Evolutionary conservation across 2,888 invertebrate species (phyloP).

Genomic region (Amorpha juglandis): DNA sequence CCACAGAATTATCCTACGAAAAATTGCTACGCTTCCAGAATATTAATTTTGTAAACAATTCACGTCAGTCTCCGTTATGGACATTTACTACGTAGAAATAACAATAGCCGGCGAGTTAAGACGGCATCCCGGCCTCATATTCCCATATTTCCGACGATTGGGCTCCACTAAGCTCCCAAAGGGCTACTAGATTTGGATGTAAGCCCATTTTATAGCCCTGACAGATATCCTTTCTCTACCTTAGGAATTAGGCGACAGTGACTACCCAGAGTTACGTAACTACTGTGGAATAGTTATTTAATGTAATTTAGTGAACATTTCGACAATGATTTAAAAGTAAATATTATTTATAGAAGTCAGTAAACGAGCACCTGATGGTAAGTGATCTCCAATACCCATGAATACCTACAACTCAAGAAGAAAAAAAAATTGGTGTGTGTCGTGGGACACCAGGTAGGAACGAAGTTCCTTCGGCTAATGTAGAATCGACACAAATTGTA

Average conservation of each 20-base stretch:
- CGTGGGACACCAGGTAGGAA: no score
- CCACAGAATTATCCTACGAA: background rate
- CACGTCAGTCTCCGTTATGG: slow-evolving; percentile 5
- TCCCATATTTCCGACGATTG: slow-evolving; percentile 23
- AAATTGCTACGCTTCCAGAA: background rate
- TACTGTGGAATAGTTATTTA: no score
- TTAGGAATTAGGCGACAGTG: slow-evolving; percentile 30
- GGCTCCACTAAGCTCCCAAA: slow-evolving; percentile 14
- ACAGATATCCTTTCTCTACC: slow-evolving; percentile 18
- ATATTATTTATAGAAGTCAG: no score
- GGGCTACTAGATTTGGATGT: slow-evolving; percentile 23
- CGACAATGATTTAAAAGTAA: no score
- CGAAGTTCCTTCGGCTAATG: no score
- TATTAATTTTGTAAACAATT: background rate
- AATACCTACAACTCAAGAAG: no score
- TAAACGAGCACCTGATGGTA: no score
- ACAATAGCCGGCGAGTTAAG: slow-evolving; percentile 20
- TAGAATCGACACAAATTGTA: no score
- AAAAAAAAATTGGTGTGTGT: no score
- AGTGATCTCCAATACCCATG: no score
- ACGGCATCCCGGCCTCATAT: slow-evolving; percentile 12
- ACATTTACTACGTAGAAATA: slow-evolving; percentile 15
- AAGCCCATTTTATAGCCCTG: slow-evolving; percentile 26
- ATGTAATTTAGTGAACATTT: background rate
- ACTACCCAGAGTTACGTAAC: slow-evolving; percentile 22